Percentiles rank a stretch among this genome's conserved stretches.
phyloP scores from a whole-genome alignment of 2,888 invertebrate genomes.

The Oligia strigilis region DNA sequence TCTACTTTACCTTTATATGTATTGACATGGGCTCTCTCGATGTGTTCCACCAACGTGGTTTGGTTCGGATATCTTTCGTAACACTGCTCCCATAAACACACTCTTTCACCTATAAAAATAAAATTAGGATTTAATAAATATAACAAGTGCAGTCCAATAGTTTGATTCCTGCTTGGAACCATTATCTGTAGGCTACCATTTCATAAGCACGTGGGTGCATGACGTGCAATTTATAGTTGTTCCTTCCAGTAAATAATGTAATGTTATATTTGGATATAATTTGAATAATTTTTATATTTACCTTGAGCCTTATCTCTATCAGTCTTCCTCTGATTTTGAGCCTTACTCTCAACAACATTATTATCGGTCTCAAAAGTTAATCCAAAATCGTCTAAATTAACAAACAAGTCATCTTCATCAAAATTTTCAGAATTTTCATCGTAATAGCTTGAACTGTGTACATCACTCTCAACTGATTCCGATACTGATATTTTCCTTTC shows the following conservation, averaged over 20 bases:
- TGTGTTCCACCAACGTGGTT: conserved; percentile 94
- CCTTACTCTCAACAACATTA: conserved; percentile 68
- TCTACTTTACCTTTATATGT: conserved; percentile 91
- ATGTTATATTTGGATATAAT: background rate
- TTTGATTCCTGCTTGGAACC: background rate
- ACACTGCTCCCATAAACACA: conserved; percentile 97
- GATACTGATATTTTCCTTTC: conserved; percentile 84
- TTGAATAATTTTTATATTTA: conserved; percentile 56
- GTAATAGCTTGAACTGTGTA: conserved; percentile 84
- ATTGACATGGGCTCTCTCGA: conserved; percentile 97
- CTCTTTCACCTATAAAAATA: conserved; percentile 82
- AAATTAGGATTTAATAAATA: background rate
- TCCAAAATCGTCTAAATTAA: conserved; percentile 87
- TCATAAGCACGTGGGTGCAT: background rate
- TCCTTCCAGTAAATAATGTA: background rate
- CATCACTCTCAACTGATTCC: conserved; percentile 87
- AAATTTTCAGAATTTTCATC: conserved; percentile 86
- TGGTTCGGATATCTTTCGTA: conserved; percentile 95
- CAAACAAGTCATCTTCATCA: conserved; percentile 87
- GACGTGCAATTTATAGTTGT: background rate
- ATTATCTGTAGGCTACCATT: background rate
- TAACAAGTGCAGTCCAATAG: background rate
- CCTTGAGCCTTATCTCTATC: conserved; percentile 83
- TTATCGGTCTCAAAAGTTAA: conserved; percentile 81
- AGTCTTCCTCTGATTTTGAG: conserved; percentile 71